Evolutionary conservation across 2,797 vertebrate species (phyloP).

Genomic region (Helarctos malayanus): DNA sequence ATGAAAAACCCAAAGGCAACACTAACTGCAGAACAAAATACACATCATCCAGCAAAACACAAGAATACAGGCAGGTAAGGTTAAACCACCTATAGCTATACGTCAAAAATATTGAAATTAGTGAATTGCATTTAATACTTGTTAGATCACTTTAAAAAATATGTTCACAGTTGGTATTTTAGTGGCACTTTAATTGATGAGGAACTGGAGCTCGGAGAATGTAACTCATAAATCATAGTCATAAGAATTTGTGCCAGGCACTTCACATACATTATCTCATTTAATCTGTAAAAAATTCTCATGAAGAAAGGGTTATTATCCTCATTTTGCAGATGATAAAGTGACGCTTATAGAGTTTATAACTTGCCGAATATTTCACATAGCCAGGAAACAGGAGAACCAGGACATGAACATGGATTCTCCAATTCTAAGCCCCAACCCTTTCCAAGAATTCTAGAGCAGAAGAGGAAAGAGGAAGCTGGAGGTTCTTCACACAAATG

Average conservation of each 20-base stretch:
- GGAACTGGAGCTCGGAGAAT: neutral
- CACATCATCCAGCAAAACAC: neutral
- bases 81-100: neutral
- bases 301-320: neutral
- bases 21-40: neutral
- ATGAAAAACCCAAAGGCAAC: neutral
- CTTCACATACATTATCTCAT: neutral
- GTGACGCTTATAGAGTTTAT: neutral
- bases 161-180: neutral
- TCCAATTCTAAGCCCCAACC: neutral
- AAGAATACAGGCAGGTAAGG: neutral
- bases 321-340: neutral
- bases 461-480: neutral
- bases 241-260: neutral
- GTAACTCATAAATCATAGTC: neutral
- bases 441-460: neutral
- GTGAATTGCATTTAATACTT: neutral
- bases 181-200: neutral
- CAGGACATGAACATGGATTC: neutral
- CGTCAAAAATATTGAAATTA: neutral
- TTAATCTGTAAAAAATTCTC: conserved; percentile 17
- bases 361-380: conserved; percentile 3
- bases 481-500: neutral
- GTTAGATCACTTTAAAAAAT: neutral
- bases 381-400: neutral